Evolutionary conservation across 2,888 invertebrate species (phyloP).

Genomic region (Drosophila putrida): DNA sequence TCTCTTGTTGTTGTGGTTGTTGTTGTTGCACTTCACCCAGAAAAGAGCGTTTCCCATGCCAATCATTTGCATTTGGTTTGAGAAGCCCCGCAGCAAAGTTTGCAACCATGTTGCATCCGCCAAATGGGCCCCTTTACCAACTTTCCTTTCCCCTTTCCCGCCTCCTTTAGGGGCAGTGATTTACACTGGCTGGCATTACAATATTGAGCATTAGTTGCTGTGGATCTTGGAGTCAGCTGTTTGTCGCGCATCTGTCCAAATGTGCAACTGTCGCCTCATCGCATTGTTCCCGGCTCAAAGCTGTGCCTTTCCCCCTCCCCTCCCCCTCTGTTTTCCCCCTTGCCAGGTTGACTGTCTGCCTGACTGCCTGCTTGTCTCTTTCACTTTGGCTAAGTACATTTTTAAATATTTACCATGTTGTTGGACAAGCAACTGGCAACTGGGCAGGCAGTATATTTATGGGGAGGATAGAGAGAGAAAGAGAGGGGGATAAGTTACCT

Average conservation of each 20-base stretch:
- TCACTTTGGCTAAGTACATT: slow-evolving; percentile 78
- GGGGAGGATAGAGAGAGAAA: neutral
- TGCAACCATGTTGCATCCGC: slow-evolving; percentile 23
- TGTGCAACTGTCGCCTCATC: slow-evolving; percentile 71
- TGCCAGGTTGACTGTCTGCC: slow-evolving; percentile 2
- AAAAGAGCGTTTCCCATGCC: slow-evolving; percentile 73
- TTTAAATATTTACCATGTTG: slow-evolving; percentile 79
- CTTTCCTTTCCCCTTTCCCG: neutral
- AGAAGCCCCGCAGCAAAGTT: slow-evolving; percentile 16
- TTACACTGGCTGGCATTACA: slow-evolving; percentile 71
- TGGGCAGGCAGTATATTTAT: slow-evolving; percentile 30
- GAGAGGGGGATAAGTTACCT: slow-evolving; percentile 14
- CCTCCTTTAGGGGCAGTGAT: slow-evolving; percentile 43
- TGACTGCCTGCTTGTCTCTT: slow-evolving; percentile 65
- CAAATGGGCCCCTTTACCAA: neutral
- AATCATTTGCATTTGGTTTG: slow-evolving; percentile 71
- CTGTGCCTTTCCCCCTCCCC: neutral
- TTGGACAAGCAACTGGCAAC: slow-evolving; percentile 55
- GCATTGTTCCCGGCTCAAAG: slow-evolving; percentile 52
- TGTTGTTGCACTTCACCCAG: slow-evolving; percentile 47
- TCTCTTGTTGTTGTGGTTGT: neutral
- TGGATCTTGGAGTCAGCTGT: slow-evolving; percentile 58
- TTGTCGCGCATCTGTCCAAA: slow-evolving; percentile 74
- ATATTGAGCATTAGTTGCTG: slow-evolving; percentile 62
- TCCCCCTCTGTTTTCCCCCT: neutral